Conservation (phyloP, 2,888 invertebrate genomes). For the Acleris emargana region DNA sequence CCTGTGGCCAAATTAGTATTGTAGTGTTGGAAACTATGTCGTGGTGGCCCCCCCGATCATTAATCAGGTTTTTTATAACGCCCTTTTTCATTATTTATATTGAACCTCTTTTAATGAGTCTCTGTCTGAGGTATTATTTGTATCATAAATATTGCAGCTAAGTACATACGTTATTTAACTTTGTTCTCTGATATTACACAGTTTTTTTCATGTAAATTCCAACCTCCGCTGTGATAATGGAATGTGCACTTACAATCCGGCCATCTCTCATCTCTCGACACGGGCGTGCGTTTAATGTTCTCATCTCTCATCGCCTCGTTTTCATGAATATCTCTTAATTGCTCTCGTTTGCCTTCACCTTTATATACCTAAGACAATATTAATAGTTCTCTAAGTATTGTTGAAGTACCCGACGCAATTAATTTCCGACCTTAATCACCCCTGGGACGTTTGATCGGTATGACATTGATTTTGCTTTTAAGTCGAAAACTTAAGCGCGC, state of each 20-base stretch:
- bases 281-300: constrained; percentile 6
- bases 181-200: too few species aligned
- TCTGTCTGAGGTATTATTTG: too few species aligned
- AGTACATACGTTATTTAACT: too few species aligned
- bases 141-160: too few species aligned
- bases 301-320: constrained; percentile 9
- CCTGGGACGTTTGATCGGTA: background rate
- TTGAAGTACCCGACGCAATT: constrained; percentile 7
- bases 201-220: background rate
- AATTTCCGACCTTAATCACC: constrained; percentile 6
- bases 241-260: constrained; percentile 25
- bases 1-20: too few species aligned
- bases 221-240: constrained; percentile 8
- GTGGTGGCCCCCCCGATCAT: too few species aligned
- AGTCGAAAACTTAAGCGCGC: background rate
- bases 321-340: constrained; percentile 15
- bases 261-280: constrained; percentile 5
- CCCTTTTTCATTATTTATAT: too few species aligned
- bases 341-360: constrained; percentile 5
- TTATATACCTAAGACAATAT: constrained; percentile 10
- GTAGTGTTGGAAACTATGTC: too few species aligned
- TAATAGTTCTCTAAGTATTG: constrained; percentile 10
- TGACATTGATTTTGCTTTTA: constrained; percentile 13
- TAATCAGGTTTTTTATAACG: too few species aligned
- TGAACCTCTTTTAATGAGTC: too few species aligned